Base-by-base conservation (phyloP, 2,113 vertebrate genomes). In the Proterorhinus semilunaris region DNA sequence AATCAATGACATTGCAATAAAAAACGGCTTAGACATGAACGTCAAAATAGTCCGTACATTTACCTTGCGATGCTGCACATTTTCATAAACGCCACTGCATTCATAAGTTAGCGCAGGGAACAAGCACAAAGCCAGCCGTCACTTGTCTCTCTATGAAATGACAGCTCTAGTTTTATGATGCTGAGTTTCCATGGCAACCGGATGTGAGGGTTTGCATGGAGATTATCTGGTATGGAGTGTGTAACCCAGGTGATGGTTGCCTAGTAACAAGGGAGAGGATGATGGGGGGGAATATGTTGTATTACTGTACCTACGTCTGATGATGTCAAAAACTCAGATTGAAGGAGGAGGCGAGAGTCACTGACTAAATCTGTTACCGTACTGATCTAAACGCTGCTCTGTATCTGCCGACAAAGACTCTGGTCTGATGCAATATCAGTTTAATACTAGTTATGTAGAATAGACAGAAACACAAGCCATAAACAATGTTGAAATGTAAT, bases 191-290 rank as follows among this genome's bases (percentile, higher is more conserved):
- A 87, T 84, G 84, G 86, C 72, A 90, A 91, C 91, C 69, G 68
- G 62, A 84, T 88, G 85, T 79, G 81, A 89, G 85, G 80, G 76
- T 91, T 81, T 83, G 87, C 87, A 86, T 83, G 79, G 80, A 85
- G 82, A 89, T 92, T 84, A 89, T 88, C 83, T 90, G 65, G 76
- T 81, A 79, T 67, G 70, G 80, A 79, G 87, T 80, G 79, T 7
- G 83, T 89, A 89, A 89, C 89, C 90, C 85, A 89, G 91, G 90
- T 90, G 90, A 91, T 85, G 50, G 91, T 92, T 92, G 91, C 91
- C 85, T 92, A 87, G 91, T 86, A 92, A 92, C 91, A 89, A 86
- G 79, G 69, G 68, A 75, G 74, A 44, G 76, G 80, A 78, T 71
- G 64, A 58, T 78, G 27, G 64, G 76, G 64, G 76, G 66, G 75